Evolutionary conservation across 1,140 invertebrate genomes (phyloP).

Genomic region (Cyclargus thomasi): DNA sequence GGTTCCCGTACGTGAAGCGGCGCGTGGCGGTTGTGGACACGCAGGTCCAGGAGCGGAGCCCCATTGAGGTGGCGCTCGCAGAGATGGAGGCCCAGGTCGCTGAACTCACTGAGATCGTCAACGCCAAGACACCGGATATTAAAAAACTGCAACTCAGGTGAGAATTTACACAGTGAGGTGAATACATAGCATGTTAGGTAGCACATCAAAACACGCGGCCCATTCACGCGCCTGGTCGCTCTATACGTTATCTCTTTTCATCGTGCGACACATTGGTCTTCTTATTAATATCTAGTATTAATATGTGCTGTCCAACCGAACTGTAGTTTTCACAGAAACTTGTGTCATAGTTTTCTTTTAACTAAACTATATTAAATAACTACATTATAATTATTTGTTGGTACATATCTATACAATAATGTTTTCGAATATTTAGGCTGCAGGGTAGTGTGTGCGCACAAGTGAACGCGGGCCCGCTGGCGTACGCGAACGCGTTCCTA

Average conservation of each 20-base stretch:
- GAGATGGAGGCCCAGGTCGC: slow-evolving; percentile 91
- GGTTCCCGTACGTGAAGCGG: slow-evolving; percentile 95
- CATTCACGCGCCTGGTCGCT: too few species aligned
- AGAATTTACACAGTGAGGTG: background rate
- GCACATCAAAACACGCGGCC: too few species aligned
- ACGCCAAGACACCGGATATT: slow-evolving; percentile 85
- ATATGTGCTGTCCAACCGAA: too few species aligned
- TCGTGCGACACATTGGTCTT: too few species aligned
- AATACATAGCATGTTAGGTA: background rate
- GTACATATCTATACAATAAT: slow-evolving; percentile 1
- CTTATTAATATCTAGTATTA: too few species aligned
- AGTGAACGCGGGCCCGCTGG: slow-evolving; percentile 95
- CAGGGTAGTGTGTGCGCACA: slow-evolving; percentile 94
- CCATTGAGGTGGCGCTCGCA: slow-evolving; percentile 95
- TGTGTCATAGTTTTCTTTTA: too few species aligned
- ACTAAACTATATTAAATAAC: too few species aligned
- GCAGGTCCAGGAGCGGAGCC: slow-evolving; percentile 86
- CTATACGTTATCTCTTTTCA: too few species aligned
- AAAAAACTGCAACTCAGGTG: slow-evolving; percentile 91
- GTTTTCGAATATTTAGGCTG: slow-evolving; percentile 63
- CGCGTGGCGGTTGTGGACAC: slow-evolving; percentile 85
- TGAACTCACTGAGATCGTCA: slow-evolving; percentile 90
- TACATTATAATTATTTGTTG: too few species aligned
- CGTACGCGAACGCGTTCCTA: slow-evolving; percentile 93
- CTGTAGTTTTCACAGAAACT: too few species aligned